A percentile compares a stretch with the other conserved stretches of the same genome.
Evolutionary conservation across 2,797 vertebrate species (phyloP).

Genomic region (Geotrypetes seraphini): DNA sequence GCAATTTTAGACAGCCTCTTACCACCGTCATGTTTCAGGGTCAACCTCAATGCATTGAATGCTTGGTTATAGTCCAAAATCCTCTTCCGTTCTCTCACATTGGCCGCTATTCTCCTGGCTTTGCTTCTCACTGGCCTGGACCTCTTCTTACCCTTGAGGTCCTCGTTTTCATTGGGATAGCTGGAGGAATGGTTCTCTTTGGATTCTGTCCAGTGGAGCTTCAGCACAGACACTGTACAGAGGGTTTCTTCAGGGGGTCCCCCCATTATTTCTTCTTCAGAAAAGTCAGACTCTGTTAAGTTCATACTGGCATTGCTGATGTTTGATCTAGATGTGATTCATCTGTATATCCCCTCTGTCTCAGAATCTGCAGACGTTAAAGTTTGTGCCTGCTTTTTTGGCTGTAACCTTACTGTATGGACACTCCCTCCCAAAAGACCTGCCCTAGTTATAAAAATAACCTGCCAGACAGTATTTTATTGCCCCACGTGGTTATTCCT

Average conservation of each 20-base stretch:
- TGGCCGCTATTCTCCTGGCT: slow-evolving; percentile 82
- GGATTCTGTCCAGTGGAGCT: slow-evolving; percentile 28
- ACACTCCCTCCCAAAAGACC: slow-evolving; percentile 37
- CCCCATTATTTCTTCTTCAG: slow-evolving; percentile 53
- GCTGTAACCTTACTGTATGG: slow-evolving; percentile 9
- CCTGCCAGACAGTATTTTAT: slow-evolving; percentile 44
- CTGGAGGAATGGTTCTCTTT: slow-evolving; percentile 27
- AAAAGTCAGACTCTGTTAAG: slow-evolving; percentile 47
- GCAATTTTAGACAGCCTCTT: slow-evolving; percentile 93
- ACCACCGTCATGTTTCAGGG: slow-evolving; percentile 78
- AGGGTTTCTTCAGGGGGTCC: fast-evolving
- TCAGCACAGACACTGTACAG: slow-evolving; percentile 8
- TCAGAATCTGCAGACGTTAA: slow-evolving; percentile 15
- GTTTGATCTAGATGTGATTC: slow-evolving; percentile 17
- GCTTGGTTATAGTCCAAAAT: slow-evolving; percentile 96
- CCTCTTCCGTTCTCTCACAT: slow-evolving; percentile 84
- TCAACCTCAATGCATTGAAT: slow-evolving; percentile 81
- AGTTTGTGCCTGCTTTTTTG: neutral
- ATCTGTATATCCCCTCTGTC: slow-evolving; percentile 23
- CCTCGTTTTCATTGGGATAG: slow-evolving; percentile 41
- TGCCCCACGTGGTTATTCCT: slow-evolving; percentile 60
- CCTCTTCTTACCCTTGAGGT: slow-evolving; percentile 56
- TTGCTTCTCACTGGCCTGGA: slow-evolving; percentile 71
- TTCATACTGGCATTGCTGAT: slow-evolving; percentile 40
- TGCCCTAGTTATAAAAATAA: slow-evolving; percentile 45